Evolutionary conservation across 2,113 vertebrate species (phyloP).

Genomic region (Lophochroa leadbeateri): DNA sequence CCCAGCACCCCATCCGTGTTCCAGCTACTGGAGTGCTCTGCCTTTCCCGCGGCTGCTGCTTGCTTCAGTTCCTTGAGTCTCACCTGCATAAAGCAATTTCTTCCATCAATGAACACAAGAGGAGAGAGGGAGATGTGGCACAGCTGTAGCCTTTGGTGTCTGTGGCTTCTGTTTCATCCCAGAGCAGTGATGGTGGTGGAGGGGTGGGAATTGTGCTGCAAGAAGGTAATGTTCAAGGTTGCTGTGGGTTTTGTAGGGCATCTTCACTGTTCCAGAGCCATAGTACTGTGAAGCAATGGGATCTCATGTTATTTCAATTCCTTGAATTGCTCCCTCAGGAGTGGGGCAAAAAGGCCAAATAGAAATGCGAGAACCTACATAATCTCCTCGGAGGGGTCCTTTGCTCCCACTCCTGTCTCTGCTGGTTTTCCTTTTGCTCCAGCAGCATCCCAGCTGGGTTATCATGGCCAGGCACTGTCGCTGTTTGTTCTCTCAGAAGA

Average conservation of each 20-base stretch:
- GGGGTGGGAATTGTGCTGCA: background rate
- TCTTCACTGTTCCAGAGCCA: background rate
- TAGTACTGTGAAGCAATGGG: background rate
- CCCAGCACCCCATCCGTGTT: background rate
- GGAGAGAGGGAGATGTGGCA: background rate
- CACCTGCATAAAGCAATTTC: conserved; percentile 11
- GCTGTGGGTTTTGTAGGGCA: background rate
- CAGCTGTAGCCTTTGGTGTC: background rate
- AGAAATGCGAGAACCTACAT: background rate
- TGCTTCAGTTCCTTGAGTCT: background rate
- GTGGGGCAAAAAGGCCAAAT: background rate
- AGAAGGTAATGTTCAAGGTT: background rate
- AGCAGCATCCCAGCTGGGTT: background rate
- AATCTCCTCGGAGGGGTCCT: background rate
- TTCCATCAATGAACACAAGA: background rate
- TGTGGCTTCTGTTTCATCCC: background rate
- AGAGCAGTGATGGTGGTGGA: background rate
- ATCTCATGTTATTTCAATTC: background rate
- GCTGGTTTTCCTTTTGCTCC: background rate
- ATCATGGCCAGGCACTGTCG: background rate
- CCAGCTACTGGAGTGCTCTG: background rate
- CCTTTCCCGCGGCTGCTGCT: accelerated
- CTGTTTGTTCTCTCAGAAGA: background rate
- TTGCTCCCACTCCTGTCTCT: background rate
- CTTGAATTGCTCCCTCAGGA: background rate